Evolutionary conservation across 2,113 vertebrate species (phyloP), one percentile per base, ranked within the genome.

Genomic region (Lamprotornis superbus): DNA sequence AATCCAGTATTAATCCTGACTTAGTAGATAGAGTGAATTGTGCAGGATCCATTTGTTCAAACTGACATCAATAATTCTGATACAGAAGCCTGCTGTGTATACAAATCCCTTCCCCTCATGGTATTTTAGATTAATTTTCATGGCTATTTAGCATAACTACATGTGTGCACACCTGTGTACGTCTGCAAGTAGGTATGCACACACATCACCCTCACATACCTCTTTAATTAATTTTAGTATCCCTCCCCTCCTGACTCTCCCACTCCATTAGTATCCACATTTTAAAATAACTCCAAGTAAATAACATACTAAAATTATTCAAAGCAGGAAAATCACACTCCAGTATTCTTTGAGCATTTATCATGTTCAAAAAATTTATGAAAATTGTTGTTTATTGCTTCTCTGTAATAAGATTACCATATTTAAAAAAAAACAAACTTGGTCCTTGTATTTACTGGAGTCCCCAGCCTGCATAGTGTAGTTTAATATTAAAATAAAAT

Each of bases 101-200:
- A 87, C 23, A 89, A 33, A 64, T 68, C 37, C 3, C 31, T 68
- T 63, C 5, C 37, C 12, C 13, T 75, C 20, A 20, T 6, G 5
- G 13, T 68, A 28, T 27, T 86, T 95, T 50, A 63, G 20, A n/a
- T 80, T 50, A 46, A 47, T 77, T 87, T 17, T 83, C 3, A 44
- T 44, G 25, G 50, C 33, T 47, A 53, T 71, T 79, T 84, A 82
- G 8, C 15, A 24, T n/a, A 42, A 28, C 7, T 39, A n/a, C 5
- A 31, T 27, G 33, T 19, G 5, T 0, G 2, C 9, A 25, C 60
- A 61, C 13, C 15, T n/a, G 11, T 20, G 10, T 40, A 77, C 0
- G 2, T 31, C 39, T 1, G 1, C 11, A 76, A 59, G 16, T 10
- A 31, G 5, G 11, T 67, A 50, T 0, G 8, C 0, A 4, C 44